phyloP scores from a whole-genome alignment of 2,888 invertebrate species.

The Liodrosophila aerea region DNA sequence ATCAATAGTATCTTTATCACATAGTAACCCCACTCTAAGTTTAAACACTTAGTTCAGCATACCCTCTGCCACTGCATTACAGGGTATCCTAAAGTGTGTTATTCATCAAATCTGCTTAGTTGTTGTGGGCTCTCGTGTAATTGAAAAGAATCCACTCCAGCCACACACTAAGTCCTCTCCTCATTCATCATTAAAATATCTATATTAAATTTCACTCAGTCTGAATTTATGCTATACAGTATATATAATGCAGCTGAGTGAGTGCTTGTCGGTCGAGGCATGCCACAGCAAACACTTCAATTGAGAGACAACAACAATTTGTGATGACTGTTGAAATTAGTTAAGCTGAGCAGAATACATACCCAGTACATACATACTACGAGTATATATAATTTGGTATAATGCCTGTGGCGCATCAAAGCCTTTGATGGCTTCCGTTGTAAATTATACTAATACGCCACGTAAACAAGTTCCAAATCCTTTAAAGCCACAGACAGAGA shows the following conservation, averaged over 20 bases:
- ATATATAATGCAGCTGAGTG: conserved; percentile 5
- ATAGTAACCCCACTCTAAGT: too few relatives aligned
- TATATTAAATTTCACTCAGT: conserved; percentile 18
- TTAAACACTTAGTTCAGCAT: not conserved
- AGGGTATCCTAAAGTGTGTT: not conserved
- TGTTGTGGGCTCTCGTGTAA: conserved; percentile 1
- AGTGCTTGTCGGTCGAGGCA: conserved; percentile 14
- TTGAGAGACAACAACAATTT: conserved; percentile 41
- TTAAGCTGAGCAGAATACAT: conserved; percentile 47
- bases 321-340: conserved; percentile 48
- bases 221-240: not conserved
- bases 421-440: conserved; percentile 69
- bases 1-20: too few relatives aligned
- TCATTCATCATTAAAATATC: conserved; percentile 5
- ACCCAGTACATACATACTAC: conserved; percentile 48
- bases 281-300: conserved; percentile 31
- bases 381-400: conserved; percentile 53
- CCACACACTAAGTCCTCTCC: not conserved
- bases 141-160: conserved; percentile 13
- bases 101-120: not conserved
- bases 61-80: not conserved
- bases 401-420: conserved; percentile 58
- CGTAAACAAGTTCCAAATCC: conserved; percentile 73
- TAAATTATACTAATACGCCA: conserved; percentile 72
- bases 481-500: conserved; percentile 50